These are phyloP conservation scores for Melangyna quadrimaculata DNA, from an alignment of 2,888 invertebrate species.

Conservation along the genomic window DNA sequence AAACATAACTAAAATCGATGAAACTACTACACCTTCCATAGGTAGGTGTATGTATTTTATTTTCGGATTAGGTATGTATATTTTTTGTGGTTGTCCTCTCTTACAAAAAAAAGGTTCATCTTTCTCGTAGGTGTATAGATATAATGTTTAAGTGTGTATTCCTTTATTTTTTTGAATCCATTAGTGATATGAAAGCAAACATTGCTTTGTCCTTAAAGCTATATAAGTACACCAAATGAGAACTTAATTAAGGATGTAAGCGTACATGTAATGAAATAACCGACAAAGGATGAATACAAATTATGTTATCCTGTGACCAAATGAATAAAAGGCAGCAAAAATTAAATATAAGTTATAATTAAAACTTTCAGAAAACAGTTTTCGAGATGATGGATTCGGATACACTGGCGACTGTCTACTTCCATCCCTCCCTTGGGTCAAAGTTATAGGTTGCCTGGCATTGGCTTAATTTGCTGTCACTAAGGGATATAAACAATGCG, in stretches of 20 bases:
- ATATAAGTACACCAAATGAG: conserved; percentile 60
- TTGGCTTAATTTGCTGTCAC: too few relatives aligned
- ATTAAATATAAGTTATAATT: not conserved
- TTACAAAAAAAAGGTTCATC: not conserved
- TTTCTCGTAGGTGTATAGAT: too few relatives aligned
- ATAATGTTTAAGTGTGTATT: not conserved
- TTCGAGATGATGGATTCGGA: conserved; percentile 40
- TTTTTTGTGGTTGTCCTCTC: not conserved
- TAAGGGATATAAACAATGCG: too few relatives aligned
- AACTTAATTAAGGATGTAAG: conserved; percentile 67
- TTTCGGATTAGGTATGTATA: not conserved
- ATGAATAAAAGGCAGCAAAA: not conserved
- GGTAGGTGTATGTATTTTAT: not conserved
- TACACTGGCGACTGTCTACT: too few relatives aligned
- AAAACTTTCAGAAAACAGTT: conserved; percentile 9
- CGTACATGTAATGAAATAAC: conserved; percentile 20
- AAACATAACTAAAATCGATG: not conserved
- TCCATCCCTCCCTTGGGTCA: too few relatives aligned
- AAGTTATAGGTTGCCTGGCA: too few relatives aligned
- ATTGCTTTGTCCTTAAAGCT: conserved; percentile 58
- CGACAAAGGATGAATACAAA: conserved; percentile 64
- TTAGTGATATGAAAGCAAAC: conserved; percentile 24
- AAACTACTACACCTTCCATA: not conserved
- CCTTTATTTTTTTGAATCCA: not conserved
- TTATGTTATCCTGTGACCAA: conserved; percentile 37